Evolutionary conservation across 2,888 invertebrate species (phyloP), one percentile per base, ranked within the genome.

Genomic region (Chymomyza amoena): DNA sequence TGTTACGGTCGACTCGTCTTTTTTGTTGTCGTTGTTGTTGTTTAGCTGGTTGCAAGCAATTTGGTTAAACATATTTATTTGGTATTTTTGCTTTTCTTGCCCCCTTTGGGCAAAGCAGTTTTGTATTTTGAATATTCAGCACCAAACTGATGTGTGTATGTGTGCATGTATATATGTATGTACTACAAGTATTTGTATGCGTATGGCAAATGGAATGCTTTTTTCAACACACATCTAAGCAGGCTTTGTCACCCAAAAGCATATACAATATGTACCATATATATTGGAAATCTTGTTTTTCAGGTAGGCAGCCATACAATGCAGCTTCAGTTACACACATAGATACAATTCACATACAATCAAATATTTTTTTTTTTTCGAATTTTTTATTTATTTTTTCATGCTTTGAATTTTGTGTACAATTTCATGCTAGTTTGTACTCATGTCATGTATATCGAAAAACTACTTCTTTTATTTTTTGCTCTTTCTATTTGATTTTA

Each of bases 41-140:
- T 63, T 28, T 68, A 60, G 25, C 6, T 66, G 62, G 57, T 61
- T 75, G 77, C 77, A 36, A 66, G 66, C 87, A 84, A 86, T 84
- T 84, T 84, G 78, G 87, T 80, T 81, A 84, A 84, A 84, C 82
- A 86, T 84, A 84, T 84, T 84, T 87, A 79, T 84, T 84, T 83
- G 86, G 73, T 77, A 77, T 80, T 72, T 76, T 62, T 80, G 69
- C 68, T 69, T 72, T 25, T 69, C 39, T 63, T n/a, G n/a, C 9
- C 61, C 61, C 9, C 61, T 52, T 65, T 1, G 6, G 32, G 52
- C 52, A 54, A 54, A 54, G 16, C 16, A 54, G 52, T 18, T 54
- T 54, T 54, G 52, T 68, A 39, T 63, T 65, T 45, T n/a, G 18
- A 64, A 76, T 69, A 73, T 72, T 76, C 76, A 52, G 70, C 72